phyloP scores from a whole-genome alignment of 2,888 invertebrate genomes.

The Nymphalis urticae region DNA sequence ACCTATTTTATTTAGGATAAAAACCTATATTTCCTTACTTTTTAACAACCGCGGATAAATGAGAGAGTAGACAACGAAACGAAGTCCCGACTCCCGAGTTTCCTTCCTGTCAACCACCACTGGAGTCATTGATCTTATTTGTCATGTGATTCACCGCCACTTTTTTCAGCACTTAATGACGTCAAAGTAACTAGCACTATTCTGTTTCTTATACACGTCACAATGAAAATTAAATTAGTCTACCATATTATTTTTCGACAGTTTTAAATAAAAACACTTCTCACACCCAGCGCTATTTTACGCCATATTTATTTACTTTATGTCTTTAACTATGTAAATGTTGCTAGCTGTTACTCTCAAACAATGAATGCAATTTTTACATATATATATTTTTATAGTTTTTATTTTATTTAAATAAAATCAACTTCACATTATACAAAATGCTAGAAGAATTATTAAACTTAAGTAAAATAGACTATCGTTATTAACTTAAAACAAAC shows the following conservation, averaged over 20 bases:
- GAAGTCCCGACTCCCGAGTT: constrained; percentile 57
- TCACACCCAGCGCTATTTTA: constrained; percentile 50
- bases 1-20: constrained; percentile 47
- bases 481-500: too few species aligned
- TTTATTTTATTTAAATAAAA: too few species aligned
- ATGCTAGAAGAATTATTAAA: too few species aligned
- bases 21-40: constrained; percentile 59
- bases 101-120: constrained; percentile 62
- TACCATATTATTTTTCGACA: background rate
- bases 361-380: too few species aligned
- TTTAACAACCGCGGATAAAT: constrained; percentile 57
- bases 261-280: constrained; percentile 29
- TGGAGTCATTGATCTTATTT: constrained; percentile 72
- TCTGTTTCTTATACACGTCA: constrained; percentile 2
- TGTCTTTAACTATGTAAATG: constrained; percentile 46
- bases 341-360: background rate
- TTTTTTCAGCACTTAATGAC: constrained; percentile 28
- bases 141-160: constrained; percentile 49
- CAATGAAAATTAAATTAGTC: background rate
- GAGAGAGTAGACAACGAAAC: constrained; percentile 61
- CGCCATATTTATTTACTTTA: constrained; percentile 78
- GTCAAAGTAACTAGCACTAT: constrained; percentile 4
- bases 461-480: too few species aligned
- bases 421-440: too few species aligned
- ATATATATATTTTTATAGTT: too few species aligned